These are phyloP conservation scores for Alligator mississippiensis DNA, from an alignment of 2,113 vertebrate genomes.

Conservation along the genomic window DNA sequence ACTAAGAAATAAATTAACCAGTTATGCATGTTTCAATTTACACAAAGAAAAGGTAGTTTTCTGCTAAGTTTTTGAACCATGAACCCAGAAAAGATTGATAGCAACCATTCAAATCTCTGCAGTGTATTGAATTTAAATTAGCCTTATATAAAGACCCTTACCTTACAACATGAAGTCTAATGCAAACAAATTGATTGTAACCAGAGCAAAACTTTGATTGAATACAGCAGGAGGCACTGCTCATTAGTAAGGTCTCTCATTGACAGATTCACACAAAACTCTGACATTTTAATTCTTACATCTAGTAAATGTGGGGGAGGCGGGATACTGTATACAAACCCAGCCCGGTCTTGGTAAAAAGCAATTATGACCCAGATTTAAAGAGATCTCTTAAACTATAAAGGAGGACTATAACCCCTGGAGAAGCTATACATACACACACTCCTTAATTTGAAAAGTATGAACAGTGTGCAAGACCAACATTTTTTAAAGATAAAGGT, in stretches of 20 bases:
- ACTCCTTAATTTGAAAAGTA: constrained; percentile 36
- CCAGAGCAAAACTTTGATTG: constrained; percentile 53
- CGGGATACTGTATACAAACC: constrained; percentile 37
- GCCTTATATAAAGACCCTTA: background rate
- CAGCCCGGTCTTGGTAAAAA: constrained; percentile 28
- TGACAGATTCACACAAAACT: background rate
- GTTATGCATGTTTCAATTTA: constrained; percentile 17
- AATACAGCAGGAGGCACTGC: constrained; percentile 10
- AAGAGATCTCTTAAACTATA: constrained; percentile 66
- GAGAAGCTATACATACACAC: constrained; percentile 29
- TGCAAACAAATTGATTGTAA: constrained; percentile 23
- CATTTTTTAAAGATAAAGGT: constrained; percentile 45
- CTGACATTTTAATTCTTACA: background rate
- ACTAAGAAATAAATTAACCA: constrained; percentile 42
- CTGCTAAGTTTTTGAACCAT: constrained; percentile 39
- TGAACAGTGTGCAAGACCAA: constrained; percentile 66
- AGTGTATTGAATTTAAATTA: constrained; percentile 16
- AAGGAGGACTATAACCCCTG: constrained; percentile 18
- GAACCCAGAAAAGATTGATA: constrained; percentile 40
- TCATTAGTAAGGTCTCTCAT: background rate
- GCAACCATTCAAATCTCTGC: constrained; percentile 41
- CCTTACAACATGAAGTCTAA: constrained; percentile 12
- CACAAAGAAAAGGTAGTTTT: background rate
- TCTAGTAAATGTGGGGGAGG: background rate
- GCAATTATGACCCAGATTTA: constrained; percentile 32